phyloP scores from a whole-genome alignment of 2,113 vertebrate species.

The Equus przewalskii region DNA sequence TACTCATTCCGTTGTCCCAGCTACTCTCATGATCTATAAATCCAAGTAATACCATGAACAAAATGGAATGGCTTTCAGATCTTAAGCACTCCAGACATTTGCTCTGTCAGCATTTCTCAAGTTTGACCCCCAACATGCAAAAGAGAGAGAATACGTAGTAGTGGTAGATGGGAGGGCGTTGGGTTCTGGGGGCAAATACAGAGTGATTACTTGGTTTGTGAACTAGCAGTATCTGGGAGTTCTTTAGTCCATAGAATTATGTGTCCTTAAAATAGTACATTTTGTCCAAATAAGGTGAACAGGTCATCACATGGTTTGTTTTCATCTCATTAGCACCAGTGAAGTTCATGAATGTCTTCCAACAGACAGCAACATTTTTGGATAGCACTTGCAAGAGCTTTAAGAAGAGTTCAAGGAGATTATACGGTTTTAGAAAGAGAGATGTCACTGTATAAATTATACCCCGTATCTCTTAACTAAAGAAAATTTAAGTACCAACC shows the following conservation, averaged over 20 bases:
- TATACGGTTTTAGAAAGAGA: neutral
- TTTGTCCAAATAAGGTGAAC: neutral
- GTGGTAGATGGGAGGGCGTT: neutral
- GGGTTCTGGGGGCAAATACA: neutral
- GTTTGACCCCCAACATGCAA: neutral
- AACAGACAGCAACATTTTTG: neutral
- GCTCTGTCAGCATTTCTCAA: neutral
- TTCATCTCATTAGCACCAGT: neutral
- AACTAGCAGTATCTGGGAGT: neutral
- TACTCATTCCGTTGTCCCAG: neutral
- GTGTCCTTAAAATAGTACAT: neutral
- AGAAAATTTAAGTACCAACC: neutral
- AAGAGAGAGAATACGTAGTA: neutral
- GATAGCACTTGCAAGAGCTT: neutral
- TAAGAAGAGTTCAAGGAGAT: neutral
- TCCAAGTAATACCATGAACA: neutral
- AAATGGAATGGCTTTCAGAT: neutral
- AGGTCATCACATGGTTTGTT: neutral
- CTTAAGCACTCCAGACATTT: neutral
- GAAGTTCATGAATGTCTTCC: slow-evolving; percentile 12
- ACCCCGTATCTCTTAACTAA: neutral
- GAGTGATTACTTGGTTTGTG: neutral
- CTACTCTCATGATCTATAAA: neutral
- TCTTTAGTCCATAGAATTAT: neutral
- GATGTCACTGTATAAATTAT: neutral